Evolutionary conservation across 2,888 invertebrate species (phyloP).

Genomic region (Plemyria rubiginata): DNA sequence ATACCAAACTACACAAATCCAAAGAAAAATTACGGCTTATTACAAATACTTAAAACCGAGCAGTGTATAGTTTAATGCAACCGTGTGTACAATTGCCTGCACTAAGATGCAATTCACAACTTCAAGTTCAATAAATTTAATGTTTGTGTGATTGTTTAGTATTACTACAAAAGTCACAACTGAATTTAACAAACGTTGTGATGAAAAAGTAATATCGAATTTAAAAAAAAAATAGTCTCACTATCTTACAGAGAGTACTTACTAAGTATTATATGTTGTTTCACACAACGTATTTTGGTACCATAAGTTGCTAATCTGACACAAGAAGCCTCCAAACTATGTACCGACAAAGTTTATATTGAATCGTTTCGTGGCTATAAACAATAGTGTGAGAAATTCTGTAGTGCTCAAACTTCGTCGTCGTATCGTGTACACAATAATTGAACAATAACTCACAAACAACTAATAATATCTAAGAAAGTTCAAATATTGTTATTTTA

Average conservation of each 20-base stretch:
- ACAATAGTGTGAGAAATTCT: constrained; percentile 40
- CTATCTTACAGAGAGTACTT: background rate
- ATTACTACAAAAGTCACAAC: too few relatives aligned
- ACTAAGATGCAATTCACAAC: too few relatives aligned
- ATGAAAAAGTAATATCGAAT: too few relatives aligned
- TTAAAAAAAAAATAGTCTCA: too few relatives aligned
- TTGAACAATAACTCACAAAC: constrained; percentile 53
- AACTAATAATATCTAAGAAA: constrained; percentile 29
- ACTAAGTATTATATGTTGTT: constrained; percentile 9
- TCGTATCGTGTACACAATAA: constrained; percentile 46
- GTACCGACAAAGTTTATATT: constrained; percentile 37
- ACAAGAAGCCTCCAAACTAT: constrained; percentile 35
- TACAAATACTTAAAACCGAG: too few relatives aligned
- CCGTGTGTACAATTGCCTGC: too few relatives aligned
- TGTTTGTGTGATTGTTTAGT: too few relatives aligned
- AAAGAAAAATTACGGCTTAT: too few relatives aligned
- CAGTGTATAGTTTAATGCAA: too few relatives aligned
- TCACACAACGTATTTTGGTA: constrained; percentile 22
- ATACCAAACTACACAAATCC: too few relatives aligned
- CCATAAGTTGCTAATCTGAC: constrained; percentile 33
- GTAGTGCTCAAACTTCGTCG: constrained; percentile 32
- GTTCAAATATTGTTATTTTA: constrained; percentile 20
- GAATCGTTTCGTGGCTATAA: constrained; percentile 37
- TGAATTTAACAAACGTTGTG: too few relatives aligned
- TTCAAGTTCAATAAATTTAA: too few relatives aligned